Evolutionary conservation across 2,797 vertebrate genomes (phyloP).

Genomic region (Argya squamiceps): DNA sequence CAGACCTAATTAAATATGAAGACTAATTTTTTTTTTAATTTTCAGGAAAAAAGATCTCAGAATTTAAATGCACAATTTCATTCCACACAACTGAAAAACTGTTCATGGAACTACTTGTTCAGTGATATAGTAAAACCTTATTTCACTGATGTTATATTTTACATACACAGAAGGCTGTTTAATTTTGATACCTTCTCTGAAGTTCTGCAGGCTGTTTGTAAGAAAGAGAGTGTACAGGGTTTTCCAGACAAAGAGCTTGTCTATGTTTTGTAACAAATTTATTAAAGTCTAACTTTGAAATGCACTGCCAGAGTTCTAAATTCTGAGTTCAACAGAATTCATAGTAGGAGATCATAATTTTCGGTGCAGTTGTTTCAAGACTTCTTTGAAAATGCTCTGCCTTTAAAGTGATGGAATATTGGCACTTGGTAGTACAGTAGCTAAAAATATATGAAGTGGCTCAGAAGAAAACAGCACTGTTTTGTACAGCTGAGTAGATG

Average conservation of each 20-base stretch:
- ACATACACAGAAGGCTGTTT: conserved; percentile 8
- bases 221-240: not conserved
- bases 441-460: not conserved
- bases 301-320: not conserved
- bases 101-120: conserved; percentile 29
- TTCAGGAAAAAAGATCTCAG: conserved; percentile 39
- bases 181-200: conserved; percentile 19
- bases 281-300: not conserved
- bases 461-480: not conserved
- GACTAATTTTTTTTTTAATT: not conserved
- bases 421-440: not conserved
- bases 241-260: conserved; percentile 14
- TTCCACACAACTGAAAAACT: conserved; percentile 30
- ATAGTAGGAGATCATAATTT: not conserved
- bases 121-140: not conserved
- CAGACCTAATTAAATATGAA: not conserved
- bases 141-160: conserved; percentile 34
- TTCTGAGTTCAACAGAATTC: not conserved
- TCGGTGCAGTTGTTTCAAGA: not conserved
- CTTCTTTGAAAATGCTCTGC: not conserved
- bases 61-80: conserved; percentile 15
- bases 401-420: not conserved
- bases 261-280: not conserved
- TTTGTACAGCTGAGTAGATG: not conserved
- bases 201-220: not conserved